Evolutionary conservation across 2,888 invertebrate genomes (phyloP), one percentile per base, ranked within the genome.

Genomic region (Mantis religiosa): DNA sequence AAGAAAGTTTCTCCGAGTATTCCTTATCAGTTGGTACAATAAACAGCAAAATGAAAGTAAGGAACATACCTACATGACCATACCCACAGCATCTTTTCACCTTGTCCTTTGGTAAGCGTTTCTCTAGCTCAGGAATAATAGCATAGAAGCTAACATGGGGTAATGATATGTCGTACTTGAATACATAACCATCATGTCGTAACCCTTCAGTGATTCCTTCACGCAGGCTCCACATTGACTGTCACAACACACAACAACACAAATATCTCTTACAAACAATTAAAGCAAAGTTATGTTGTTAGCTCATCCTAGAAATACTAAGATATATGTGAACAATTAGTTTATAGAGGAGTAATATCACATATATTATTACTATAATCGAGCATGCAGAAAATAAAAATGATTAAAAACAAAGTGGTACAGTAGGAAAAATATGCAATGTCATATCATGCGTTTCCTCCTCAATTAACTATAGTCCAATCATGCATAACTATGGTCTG

Each of bases 151-250:
- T 93, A 15, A 95, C 93, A 83, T 97, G 93, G 0, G 99, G 99
- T 89, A 99, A 93, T 0, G 99, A 99, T 7, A 99, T 95, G 93
- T 99, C 99, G 92, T 99, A 99, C 92, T 99, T 99, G 93, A 97
- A 99, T 87, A 97, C 96, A 93, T 98, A 98, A 12, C 99, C 99
- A 91, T 97, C 97, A 20, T 93, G 92, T 89, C 97, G 92, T 25
- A 97, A 94, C 0, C 97, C 96, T 90, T 96, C 96, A 0, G 98
- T 95, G 84, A 99, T 96, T 89, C 96, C 94, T 93, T 99, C 99
- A 84, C 99, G 95, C 9, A 99, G 93, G 89, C 95, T 95, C 99
- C 99, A 99, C 89, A 99, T 95, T 85, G 95, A 94, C 96, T 95
- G 92, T 81, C 93, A 92, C 90, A 87, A 86, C 28, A 88, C 47